These are phyloP conservation scores for Hypsibius dujardini DNA, from an alignment of 1,140 invertebrate genomes.

Conservation along the genomic window DNA sequence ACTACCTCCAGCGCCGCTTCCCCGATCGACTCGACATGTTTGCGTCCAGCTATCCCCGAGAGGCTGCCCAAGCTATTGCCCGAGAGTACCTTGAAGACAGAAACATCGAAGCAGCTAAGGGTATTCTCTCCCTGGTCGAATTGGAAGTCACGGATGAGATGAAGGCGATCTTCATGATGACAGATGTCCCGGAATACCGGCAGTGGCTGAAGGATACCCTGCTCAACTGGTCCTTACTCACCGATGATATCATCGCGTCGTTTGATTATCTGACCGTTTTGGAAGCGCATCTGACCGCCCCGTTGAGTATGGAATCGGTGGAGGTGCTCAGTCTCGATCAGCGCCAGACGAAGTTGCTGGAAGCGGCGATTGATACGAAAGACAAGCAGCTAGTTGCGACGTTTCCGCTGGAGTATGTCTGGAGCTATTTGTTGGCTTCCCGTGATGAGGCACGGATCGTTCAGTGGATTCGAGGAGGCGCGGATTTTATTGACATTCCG, in stretches of 20 bases:
- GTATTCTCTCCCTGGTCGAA: background rate
- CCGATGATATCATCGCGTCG: background rate
- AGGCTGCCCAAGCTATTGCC: background rate
- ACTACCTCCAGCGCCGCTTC: background rate
- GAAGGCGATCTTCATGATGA: background rate
- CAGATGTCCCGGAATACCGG: background rate
- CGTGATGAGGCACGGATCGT: background rate
- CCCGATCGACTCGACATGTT: background rate
- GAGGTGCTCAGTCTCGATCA: background rate
- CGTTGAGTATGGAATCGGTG: background rate
- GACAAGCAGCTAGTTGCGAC: background rate
- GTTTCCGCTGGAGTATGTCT: background rate
- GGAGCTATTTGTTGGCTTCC: background rate
- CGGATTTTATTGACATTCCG: background rate
- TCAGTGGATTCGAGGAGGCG: background rate
- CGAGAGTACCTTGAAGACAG: background rate
- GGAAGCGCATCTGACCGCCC: background rate
- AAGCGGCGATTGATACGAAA: background rate
- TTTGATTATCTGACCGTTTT: background rate
- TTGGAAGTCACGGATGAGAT: background rate
- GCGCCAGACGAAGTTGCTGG: background rate
- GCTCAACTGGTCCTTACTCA: background rate
- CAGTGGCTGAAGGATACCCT: background rate
- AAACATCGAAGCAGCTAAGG: background rate
- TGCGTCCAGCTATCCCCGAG: background rate